phyloP scores from a whole-genome alignment of 2,113 vertebrate genomes.

The Gallinago paraguaiae region DNA sequence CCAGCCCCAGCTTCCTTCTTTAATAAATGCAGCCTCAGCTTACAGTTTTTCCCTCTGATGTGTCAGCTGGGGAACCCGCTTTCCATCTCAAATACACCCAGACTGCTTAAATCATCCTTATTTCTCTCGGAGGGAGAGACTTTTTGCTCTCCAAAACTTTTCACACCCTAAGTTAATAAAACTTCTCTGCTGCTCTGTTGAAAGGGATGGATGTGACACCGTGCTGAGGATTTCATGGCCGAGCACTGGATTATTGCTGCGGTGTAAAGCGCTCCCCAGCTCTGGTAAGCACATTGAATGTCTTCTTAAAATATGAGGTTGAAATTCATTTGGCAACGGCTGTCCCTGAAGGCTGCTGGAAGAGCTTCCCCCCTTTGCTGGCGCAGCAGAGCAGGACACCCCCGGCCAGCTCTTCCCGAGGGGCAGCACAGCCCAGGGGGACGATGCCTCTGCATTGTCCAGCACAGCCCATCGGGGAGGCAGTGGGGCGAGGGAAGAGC shows the following conservation, averaged over 20 bases:
- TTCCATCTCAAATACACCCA: conserved; percentile 56
- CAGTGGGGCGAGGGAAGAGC: not conserved
- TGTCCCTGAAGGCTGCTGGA: not conserved
- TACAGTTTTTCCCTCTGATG: conserved; percentile 64
- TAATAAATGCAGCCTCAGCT: conserved; percentile 69
- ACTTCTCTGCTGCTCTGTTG: conserved; percentile 17
- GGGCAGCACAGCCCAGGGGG: not conserved
- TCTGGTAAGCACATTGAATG: not conserved
- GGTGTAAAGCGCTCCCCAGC: conserved; percentile 34
- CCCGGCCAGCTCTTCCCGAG: not conserved
- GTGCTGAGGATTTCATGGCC: conserved; percentile 61
- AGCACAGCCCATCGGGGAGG: not conserved
- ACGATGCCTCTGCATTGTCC: not conserved
- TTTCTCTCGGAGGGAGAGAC: conserved; percentile 66
- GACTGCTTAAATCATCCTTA: conserved; percentile 74
- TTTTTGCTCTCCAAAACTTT: conserved; percentile 68
- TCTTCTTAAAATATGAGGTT: conserved; percentile 42
- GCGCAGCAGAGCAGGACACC: not conserved
- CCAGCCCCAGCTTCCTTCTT: conserved; percentile 56
- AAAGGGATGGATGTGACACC: conserved; percentile 62
- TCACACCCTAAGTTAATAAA: conserved; percentile 74
- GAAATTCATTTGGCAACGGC: not conserved
- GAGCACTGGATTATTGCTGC: conserved; percentile 31
- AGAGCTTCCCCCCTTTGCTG: not conserved
- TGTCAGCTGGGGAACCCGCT: conserved; percentile 65